These are phyloP conservation scores for Sylvilagus bachmani DNA, from an alignment of 2,113 vertebrate genomes.

Conservation along the genomic window DNA sequence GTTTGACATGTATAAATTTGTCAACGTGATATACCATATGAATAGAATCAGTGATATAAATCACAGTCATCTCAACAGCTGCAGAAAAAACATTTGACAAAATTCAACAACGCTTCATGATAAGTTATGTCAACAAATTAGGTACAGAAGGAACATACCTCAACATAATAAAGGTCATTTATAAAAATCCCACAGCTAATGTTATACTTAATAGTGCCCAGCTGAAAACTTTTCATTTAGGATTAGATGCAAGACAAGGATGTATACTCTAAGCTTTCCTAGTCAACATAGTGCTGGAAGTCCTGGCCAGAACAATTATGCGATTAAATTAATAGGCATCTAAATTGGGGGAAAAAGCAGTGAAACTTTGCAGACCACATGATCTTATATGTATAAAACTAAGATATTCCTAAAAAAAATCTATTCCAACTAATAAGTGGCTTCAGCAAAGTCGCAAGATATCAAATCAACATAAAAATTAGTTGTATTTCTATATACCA, in stretches of 20 bases:
- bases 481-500: not conserved
- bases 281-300: not conserved
- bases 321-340: not conserved
- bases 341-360: not conserved
- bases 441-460: not conserved
- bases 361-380: not conserved
- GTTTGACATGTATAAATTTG: not conserved
- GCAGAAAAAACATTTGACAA: not conserved
- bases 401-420: not conserved
- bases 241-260: too few relatives aligned
- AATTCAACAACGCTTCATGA: not conserved
- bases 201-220: not conserved
- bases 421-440: not conserved
- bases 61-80: not conserved
- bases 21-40: not conserved
- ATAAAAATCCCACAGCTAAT: not conserved
- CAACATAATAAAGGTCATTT: not conserved
- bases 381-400: not conserved
- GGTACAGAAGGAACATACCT: not conserved
- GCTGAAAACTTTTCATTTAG: not conserved
- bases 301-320: not conserved
- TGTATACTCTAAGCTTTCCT: not conserved
- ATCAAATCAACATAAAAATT: not conserved
- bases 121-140: not conserved
- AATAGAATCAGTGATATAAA: not conserved